phyloP scores from a whole-genome alignment of 2,113 vertebrate genomes.

The Eolophus roseicapilla region DNA sequence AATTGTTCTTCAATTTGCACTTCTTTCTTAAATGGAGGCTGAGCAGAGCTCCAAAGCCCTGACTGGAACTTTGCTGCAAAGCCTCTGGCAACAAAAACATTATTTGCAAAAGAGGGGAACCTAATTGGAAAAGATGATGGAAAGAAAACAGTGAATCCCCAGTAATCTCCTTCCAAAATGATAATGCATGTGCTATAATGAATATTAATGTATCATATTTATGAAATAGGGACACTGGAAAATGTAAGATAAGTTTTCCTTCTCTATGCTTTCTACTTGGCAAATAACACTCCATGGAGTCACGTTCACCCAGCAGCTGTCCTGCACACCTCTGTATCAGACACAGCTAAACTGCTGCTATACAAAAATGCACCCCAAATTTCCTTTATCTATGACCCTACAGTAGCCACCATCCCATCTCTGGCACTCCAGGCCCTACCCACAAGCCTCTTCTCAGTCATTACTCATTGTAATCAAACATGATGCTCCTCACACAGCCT shows the following conservation, averaged over 20 bases:
- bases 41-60: constrained; percentile 35
- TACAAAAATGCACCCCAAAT: neutral
- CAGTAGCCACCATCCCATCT: neutral
- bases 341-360: neutral
- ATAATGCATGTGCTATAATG: constrained; percentile 69
- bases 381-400: neutral
- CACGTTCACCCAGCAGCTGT: neutral
- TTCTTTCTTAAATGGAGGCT: constrained; percentile 48
- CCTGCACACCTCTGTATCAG: neutral
- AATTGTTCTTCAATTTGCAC: constrained; percentile 62
- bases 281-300: neutral
- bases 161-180: constrained; percentile 71
- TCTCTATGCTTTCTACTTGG: neutral
- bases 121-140: constrained; percentile 76
- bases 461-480: neutral
- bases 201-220: constrained; percentile 73
- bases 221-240: constrained; percentile 67
- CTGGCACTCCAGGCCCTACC: neutral
- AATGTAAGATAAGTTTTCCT: constrained; percentile 61
- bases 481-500: neutral
- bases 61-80: constrained; percentile 58
- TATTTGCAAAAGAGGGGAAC: constrained; percentile 72
- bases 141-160: constrained; percentile 70
- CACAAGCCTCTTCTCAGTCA: neutral
- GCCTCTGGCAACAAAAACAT: constrained; percentile 70